These are phyloP conservation scores for Tipula confusa DNA, from an alignment of 2,888 invertebrate genomes.

Conservation along the genomic window DNA sequence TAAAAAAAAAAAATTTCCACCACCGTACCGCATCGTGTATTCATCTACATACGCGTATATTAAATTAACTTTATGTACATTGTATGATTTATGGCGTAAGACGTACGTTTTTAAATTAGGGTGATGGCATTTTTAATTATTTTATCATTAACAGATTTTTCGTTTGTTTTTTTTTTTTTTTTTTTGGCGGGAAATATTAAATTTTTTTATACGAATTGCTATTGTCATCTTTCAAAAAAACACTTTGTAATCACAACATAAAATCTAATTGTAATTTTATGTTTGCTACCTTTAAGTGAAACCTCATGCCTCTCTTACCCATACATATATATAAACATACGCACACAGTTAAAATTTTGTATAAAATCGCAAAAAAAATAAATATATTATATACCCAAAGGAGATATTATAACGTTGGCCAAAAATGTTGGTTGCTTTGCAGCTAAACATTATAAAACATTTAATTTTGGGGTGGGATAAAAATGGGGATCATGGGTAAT, in stretches of 20 bases:
- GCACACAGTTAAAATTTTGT: neutral
- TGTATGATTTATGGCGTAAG: neutral
- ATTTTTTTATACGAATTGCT: neutral
- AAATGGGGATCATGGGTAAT: too few species aligned
- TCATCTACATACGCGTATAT: neutral
- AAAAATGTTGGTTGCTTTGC: neutral
- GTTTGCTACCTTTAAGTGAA: neutral
- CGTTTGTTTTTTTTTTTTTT: neutral
- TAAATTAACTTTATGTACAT: neutral
- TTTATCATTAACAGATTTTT: neutral
- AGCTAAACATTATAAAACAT: neutral
- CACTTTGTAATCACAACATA: neutral
- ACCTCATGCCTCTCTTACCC: neutral
- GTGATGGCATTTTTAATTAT: constrained; percentile 25
- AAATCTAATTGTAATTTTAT: neutral
- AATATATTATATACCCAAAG: constrained; percentile 1
- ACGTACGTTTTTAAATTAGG: neutral
- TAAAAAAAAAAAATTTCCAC: too few species aligned
- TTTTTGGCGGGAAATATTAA: neutral
- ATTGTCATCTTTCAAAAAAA: neutral
- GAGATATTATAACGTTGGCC: neutral
- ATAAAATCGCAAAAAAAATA: neutral
- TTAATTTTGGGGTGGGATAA: neutral
- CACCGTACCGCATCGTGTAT: neutral
- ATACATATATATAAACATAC: neutral